phyloP scores from a whole-genome alignment of 2,113 vertebrate species.

The Poicephalus gulielmi region DNA sequence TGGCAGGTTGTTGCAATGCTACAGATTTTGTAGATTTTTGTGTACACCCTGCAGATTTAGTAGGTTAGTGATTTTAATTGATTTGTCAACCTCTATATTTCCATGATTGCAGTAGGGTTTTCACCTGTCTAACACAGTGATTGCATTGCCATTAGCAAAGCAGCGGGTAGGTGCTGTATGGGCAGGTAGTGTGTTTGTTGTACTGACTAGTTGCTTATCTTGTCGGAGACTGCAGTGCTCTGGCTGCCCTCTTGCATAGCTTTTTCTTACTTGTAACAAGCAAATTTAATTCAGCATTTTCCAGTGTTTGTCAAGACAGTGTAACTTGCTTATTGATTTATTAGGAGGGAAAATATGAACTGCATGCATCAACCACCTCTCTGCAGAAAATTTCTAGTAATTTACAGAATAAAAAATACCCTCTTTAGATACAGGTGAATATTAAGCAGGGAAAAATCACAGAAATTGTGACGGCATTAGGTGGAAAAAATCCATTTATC shows the following conservation, averaged over 20 bases:
- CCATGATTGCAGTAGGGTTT: background rate
- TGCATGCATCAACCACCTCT: background rate
- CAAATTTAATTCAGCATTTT: background rate
- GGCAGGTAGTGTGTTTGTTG: background rate
- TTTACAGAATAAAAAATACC: background rate
- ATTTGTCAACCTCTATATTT: background rate
- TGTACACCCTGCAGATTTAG: background rate
- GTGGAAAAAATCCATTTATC: background rate
- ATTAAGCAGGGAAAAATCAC: background rate
- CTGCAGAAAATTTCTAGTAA: background rate
- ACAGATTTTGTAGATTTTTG: background rate
- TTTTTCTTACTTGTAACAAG: background rate
- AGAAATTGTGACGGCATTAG: background rate
- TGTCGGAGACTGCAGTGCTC: background rate
- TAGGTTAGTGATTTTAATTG: background rate
- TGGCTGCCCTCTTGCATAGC: background rate
- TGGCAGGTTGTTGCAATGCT: background rate
- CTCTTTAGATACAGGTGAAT: background rate
- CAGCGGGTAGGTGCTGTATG: background rate
- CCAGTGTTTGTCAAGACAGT: background rate
- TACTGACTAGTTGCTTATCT: background rate
- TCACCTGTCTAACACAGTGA: background rate
- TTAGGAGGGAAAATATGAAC: background rate
- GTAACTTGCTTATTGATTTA: background rate
- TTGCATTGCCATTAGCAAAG: background rate